These are phyloP conservation scores for Gymnopithys bicolor DNA, from an alignment of 2,797 vertebrate species.

Conservation along the genomic window DNA sequence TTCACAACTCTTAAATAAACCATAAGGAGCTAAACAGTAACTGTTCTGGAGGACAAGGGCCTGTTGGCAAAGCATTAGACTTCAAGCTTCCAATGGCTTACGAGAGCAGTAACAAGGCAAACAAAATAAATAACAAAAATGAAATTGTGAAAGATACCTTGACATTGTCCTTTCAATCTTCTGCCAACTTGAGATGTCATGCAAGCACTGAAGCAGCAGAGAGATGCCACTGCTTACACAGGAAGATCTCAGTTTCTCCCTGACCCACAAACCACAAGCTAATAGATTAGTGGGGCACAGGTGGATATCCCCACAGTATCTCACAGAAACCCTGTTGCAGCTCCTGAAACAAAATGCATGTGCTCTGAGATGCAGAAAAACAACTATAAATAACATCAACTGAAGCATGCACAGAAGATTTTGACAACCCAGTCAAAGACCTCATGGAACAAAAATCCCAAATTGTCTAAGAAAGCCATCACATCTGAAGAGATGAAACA, in stretches of 20 bases:
- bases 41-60: neutral
- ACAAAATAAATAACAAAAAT: slow-evolving; percentile 39
- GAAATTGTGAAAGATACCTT: slow-evolving; percentile 18
- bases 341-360: neutral
- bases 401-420: neutral
- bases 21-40: neutral
- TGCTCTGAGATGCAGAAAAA: neutral
- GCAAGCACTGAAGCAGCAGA: slow-evolving; percentile 45
- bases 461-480: neutral
- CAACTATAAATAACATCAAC: slow-evolving; percentile 6
- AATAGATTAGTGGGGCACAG: neutral
- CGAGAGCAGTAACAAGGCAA: neutral
- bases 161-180: slow-evolving; percentile 37
- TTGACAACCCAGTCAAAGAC: neutral
- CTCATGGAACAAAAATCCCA: neutral
- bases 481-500: neutral
- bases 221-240: slow-evolving; percentile 30
- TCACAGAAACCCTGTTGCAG: neutral
- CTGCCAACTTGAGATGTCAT: slow-evolving; percentile 32
- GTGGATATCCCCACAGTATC: neutral
- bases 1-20: slow-evolving; percentile 33
- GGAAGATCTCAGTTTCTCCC: slow-evolving; percentile 52
- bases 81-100: neutral
- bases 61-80: neutral
- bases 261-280: slow-evolving; percentile 45